These are phyloP conservation scores for Cettia cetti DNA, from an alignment of 2,113 vertebrate genomes.

Conservation along the genomic window DNA sequence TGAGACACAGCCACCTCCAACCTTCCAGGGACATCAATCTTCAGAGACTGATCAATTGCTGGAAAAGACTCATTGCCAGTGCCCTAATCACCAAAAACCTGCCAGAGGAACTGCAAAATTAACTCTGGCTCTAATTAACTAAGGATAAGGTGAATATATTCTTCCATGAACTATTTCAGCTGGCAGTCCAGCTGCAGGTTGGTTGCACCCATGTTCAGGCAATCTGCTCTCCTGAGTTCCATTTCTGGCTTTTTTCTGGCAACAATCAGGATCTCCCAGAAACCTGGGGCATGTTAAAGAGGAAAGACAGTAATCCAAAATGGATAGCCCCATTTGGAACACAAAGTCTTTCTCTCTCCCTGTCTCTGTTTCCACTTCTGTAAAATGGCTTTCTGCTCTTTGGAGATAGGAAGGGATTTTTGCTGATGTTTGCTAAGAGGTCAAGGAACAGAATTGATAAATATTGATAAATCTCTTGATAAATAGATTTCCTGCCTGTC, in stretches of 20 bases:
- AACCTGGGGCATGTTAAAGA: neutral
- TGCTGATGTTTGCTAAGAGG: neutral
- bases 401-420: neutral
- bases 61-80: slow-evolving; percentile 1
- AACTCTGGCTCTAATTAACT: slow-evolving; percentile 25
- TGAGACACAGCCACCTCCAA: neutral
- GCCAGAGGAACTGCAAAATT: slow-evolving; percentile 25
- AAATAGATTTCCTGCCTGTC: neutral
- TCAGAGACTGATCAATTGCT: neutral
- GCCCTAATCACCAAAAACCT: slow-evolving; percentile 5
- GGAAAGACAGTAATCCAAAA: neutral
- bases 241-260: neutral
- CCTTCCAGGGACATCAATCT: neutral
- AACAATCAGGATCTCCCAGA: neutral
- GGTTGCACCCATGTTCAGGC: neutral
- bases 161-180: neutral
- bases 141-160: neutral
- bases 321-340: neutral
- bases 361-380: neutral
- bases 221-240: neutral
- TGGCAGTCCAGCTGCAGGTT: neutral
- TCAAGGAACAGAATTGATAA: neutral
- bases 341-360: neutral
- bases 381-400: neutral
- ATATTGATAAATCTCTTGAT: neutral